These are phyloP conservation scores for Antheraea mylitta DNA, from an alignment of 1,140 invertebrate species.

Conservation along the genomic window DNA sequence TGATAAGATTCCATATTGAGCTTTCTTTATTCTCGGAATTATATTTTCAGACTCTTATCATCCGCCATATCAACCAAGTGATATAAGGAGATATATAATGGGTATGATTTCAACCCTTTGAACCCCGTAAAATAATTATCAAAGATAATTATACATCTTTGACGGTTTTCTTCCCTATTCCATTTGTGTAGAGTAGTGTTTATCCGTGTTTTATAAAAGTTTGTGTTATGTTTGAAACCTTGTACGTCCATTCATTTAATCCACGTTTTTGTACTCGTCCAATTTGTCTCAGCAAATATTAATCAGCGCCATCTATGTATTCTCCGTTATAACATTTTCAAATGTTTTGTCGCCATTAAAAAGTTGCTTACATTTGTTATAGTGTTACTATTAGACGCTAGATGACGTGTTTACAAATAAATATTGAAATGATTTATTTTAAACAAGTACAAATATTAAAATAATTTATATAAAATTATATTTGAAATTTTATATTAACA, in stretches of 20 bases:
- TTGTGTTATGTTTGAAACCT: background rate
- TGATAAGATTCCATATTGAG: too few species aligned
- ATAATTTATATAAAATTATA: too few species aligned
- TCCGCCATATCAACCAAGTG: conserved; percentile 43
- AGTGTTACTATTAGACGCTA: background rate
- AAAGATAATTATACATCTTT: background rate
- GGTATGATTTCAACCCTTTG: conserved; percentile 46
- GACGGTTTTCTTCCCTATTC: background rate
- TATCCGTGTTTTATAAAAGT: background rate
- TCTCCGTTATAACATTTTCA: background rate
- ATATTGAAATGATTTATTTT: too few species aligned
- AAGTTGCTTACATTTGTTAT: background rate
- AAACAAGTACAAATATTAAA: too few species aligned
- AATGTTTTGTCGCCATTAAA: background rate
- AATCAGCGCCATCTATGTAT: background rate
- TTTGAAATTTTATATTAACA: too few species aligned
- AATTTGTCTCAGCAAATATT: too few species aligned
- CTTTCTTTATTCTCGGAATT: background rate
- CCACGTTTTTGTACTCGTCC: too few species aligned
- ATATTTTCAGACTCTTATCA: conserved; percentile 60
- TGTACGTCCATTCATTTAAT: too few species aligned
- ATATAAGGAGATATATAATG: conserved; percentile 60
- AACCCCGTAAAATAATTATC: background rate
- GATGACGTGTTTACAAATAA: background rate
- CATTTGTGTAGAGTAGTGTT: background rate